Evolutionary conservation across 2,888 invertebrate genomes (phyloP).

Genomic region (Pegoplata infirma): DNA sequence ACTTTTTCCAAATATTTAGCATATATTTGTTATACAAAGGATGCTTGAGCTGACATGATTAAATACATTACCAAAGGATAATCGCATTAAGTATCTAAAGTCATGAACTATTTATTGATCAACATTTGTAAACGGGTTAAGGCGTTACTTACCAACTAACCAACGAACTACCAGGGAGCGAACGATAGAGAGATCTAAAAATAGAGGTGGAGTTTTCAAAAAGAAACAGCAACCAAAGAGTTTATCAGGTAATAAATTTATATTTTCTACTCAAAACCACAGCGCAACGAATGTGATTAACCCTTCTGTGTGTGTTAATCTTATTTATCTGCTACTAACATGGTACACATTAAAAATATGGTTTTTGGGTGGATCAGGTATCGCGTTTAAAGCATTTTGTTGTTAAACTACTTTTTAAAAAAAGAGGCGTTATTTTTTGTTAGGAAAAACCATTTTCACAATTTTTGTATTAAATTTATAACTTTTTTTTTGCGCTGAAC

Average conservation of each 20-base stretch:
- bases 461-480: conserved; percentile 2
- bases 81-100: conserved; percentile 69
- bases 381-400: not conserved
- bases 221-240: conserved; percentile 52
- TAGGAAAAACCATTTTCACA: conserved; percentile 26
- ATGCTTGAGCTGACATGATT: conserved; percentile 70
- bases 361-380: too few species aligned
- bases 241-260: conserved; percentile 62
- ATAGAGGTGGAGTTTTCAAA: conserved; percentile 56
- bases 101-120: conserved; percentile 74
- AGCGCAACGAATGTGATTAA: conserved; percentile 71
- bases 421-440: conserved; percentile 18
- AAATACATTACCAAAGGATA: conserved; percentile 73
- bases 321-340: conserved; percentile 28
- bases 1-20: conserved; percentile 74
- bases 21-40: conserved; percentile 68
- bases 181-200: not conserved
- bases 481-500: conserved; percentile 1
- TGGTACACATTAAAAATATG: not conserved
- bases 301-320: conserved; percentile 50
- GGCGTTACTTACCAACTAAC: conserved; percentile 48
- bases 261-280: conserved; percentile 62
- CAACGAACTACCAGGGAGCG: not conserved
- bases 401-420: not conserved
- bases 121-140: conserved; percentile 76